Percentiles rank a stretch among this genome's conserved stretches.
phyloP scores from a whole-genome alignment of 2,888 invertebrate genomes.

The Drosophila mercatorum region DNA sequence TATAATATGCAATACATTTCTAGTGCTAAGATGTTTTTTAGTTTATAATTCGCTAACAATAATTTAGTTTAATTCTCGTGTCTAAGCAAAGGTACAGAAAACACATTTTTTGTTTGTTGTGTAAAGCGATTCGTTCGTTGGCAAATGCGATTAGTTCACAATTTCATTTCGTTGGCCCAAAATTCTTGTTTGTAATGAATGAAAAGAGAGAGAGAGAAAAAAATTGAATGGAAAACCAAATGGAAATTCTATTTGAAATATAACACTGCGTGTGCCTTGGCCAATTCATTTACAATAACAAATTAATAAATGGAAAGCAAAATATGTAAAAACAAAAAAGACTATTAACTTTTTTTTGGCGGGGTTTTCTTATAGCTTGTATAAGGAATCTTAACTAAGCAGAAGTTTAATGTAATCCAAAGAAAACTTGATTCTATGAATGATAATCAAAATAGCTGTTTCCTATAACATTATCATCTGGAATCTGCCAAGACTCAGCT shows the following conservation, averaged over 20 bases:
- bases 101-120: slow-evolving; percentile 52
- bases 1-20: slow-evolving; percentile 59
- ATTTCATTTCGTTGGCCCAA: slow-evolving; percentile 50
- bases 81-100: slow-evolving; percentile 62
- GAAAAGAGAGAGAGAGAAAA: slow-evolving; percentile 5
- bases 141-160: slow-evolving; percentile 48
- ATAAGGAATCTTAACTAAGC: no score
- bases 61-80: slow-evolving; percentile 69
- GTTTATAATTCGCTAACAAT: slow-evolving; percentile 73
- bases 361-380: neutral
- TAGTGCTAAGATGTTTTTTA: slow-evolving; percentile 75
- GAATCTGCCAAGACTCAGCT: neutral
- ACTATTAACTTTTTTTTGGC: no score
- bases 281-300: slow-evolving; percentile 75
- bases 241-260: slow-evolving; percentile 21
- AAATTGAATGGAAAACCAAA: slow-evolving; percentile 18
- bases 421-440: no score
- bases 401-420: no score
- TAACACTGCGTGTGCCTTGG: slow-evolving; percentile 69
- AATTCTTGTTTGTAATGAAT: slow-evolving; percentile 43
- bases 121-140: slow-evolving; percentile 47
- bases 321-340: slow-evolving; percentile 38
- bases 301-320: slow-evolving; percentile 69
- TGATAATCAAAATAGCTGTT: neutral
- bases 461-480: neutral